Conservation (phyloP, 2,797 vertebrate species). For the Aeoliscus strigatus region DNA sequence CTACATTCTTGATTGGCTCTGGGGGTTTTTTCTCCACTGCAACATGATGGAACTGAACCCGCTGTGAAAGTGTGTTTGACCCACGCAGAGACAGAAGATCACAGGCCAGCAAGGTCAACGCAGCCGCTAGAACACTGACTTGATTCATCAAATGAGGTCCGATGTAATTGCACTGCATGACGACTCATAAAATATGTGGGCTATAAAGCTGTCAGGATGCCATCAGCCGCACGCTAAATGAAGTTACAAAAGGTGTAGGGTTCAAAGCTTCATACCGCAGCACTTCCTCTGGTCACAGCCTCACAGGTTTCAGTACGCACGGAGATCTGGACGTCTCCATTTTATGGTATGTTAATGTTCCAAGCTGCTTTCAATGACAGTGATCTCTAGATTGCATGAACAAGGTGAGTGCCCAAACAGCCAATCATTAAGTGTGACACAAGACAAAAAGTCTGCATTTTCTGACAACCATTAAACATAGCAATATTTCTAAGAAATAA, state of each 20-base stretch:
- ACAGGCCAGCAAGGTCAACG: conserved; percentile 77
- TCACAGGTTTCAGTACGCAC: conserved; percentile 19
- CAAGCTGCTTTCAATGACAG: no score
- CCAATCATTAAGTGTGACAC: no score
- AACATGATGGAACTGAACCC: conserved; percentile 75
- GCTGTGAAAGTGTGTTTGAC: conserved; percentile 82
- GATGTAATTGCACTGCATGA: conserved; percentile 88
- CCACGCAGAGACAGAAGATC: conserved; percentile 81
- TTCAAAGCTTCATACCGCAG: conserved; percentile 81
- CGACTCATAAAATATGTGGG: conserved; percentile 83
- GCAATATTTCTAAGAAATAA: no score
- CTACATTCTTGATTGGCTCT: conserved; percentile 20
- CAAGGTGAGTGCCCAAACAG: no score
- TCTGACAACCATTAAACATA: no score
- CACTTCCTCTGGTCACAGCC: conserved; percentile 37
- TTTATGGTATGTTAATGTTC: no score
- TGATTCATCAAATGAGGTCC: conserved; percentile 96
- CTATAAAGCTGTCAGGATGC: conserved; percentile 92
- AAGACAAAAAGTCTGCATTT: no score
- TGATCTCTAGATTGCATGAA: no score
- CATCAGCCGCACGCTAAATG: conserved; percentile 87
- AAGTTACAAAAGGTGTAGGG: conserved; percentile 82
- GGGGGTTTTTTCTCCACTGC: conserved; percentile 36
- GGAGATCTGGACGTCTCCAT: conserved; percentile 5
- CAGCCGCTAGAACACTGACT: conserved; percentile 84